Base-by-base conservation (phyloP, 2,888 invertebrate species). In the Pocota personata region DNA sequence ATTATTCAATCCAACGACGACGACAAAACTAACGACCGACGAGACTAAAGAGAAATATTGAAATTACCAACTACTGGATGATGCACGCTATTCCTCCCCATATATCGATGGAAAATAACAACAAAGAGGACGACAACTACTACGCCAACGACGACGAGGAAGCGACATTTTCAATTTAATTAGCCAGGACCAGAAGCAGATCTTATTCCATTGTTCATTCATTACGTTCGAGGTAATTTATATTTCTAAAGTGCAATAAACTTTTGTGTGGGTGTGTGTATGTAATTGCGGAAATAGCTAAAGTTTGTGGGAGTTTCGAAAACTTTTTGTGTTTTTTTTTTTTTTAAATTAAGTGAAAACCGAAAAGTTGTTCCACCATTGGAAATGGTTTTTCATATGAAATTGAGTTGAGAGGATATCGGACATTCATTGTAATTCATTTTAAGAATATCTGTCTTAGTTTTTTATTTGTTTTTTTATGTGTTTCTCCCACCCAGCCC, bases 91-190 rank as follows among this genome's bases (percentile, higher is more conserved):
- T 24, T 64, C 52, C 46, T 46, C 19, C n/a, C 27, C 32, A n/a
- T 48, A 77, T 52, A 66, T 58, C 66, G 66, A 37, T 57, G 35
- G 24, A 46, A 66, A 46, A n/a, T 35, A 62, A 67, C 67, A 50
- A 58, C 50, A 52, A 35, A 12, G 32, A 50, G 7, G 16, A n/a
- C 21, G 19, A 55, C 37, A 24, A 24, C 12, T 14, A 50, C 52
- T 10, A 32, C 35, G 12, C 24, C 73, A 10, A 75, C 43, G 37
- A 64, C 48, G 30, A 72, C 48, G 21, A 62, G 62, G 62, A 78
- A 71, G 78, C 32, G 64, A 79, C 79, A 79, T 72, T 79, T 79
- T 66, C 64, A 79, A 64, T 72, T 79, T 79, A 79, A 79, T 79
- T 79, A 79, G 57, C 79, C 55, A 64, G 62, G 72, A 78, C 62